Evolutionary conservation across 2,113 vertebrate genomes (phyloP), one percentile per base, ranked within the genome.

Genomic region (Zosterops borbonicus): DNA sequence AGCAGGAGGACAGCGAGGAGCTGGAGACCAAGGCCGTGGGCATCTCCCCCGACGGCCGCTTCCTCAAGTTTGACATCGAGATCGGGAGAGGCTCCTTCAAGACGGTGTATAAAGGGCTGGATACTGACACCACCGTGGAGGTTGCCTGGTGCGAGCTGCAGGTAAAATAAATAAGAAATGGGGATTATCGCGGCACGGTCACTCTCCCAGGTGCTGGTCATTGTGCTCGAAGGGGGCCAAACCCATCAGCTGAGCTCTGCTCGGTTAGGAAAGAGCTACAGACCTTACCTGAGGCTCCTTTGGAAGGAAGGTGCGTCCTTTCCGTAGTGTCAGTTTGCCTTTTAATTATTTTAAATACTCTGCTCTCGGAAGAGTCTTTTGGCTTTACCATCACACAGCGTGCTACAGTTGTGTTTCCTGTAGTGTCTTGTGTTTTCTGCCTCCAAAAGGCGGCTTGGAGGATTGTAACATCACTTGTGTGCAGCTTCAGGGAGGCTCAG

Each of bases 131-230:
- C 19, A 99, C 99, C 0, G 99, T 99, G 97, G 99, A 99, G 89
- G 99, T 99, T 24, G 99, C 99, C 25, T 99, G 99, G 99, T 99
- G 99, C 69, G 99, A 99, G 90, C 98, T 99, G 55, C 99, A 99
- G 99, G 99, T 99, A 98, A 97, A 69, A 44, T 35, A 67, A 55
- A 65, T 90, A 50, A 47, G 53, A 55, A 14, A 17, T 0, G 37
- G 20, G 49, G 83, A 33, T 78, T 93, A 16, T 8, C 52, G 6
- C 42, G 20, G 52, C 12, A 2, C 13, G 24, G 64, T 77, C 64
- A 68, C 52, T 93, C 64, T 94, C 67, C 71, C 83, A 90, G 94
- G 67, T 95, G 60, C 58, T 86, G 55, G 68, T 41, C 52, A 64
- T 29, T 25, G 23, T 74, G 76, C 55, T 83, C 28, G 28, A 37